Evolutionary conservation across 2,797 vertebrate genomes (phyloP).

Genomic region (Crotalus adamanteus): DNA sequence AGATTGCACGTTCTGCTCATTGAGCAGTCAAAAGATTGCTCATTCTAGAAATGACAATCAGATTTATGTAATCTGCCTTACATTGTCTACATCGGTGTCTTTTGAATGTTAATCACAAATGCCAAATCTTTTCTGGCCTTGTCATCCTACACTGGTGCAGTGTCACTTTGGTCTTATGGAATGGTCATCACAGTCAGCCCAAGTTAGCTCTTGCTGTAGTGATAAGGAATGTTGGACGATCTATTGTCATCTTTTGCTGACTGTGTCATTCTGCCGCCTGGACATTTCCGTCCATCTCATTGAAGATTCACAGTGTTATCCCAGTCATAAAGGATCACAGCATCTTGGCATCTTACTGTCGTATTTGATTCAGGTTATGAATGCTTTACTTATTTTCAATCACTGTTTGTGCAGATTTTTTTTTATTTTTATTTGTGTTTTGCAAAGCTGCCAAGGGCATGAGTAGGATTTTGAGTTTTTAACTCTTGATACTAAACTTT

Average conservation of each 20-base stretch:
- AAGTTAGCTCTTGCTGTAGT: not conserved
- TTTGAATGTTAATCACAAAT: conserved; percentile 35
- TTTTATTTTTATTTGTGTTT: not conserved
- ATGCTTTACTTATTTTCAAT: conserved; percentile 27
- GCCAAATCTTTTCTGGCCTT: conserved; percentile 40
- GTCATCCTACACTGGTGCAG: not conserved
- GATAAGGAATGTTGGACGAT: conserved; percentile 40
- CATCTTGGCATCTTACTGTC: conserved; percentile 56
- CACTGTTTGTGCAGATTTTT: conserved; percentile 42
- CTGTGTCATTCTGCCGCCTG: conserved; percentile 47
- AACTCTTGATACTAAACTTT: conserved; percentile 16
- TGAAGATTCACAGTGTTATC: conserved; percentile 56
- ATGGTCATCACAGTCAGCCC: conserved; percentile 50
- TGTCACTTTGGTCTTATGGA: conserved; percentile 42
- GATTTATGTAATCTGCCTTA: conserved; percentile 45
- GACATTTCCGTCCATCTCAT: conserved; percentile 53
- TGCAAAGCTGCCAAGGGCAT: conserved; percentile 44
- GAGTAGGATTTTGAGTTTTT: conserved; percentile 41
- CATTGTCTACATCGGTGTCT: conserved; percentile 43
- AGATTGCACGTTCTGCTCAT: not conserved
- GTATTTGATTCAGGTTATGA: conserved; percentile 61
- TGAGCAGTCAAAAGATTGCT: conserved; percentile 13
- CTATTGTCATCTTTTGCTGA: conserved; percentile 51
- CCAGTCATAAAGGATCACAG: conserved; percentile 60
- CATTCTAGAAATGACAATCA: conserved; percentile 29